Percentiles rank a stretch among this genome's conserved stretches.
Evolutionary conservation across 2,888 invertebrate genomes (phyloP).

Genomic region (Mamestra brassicae): DNA sequence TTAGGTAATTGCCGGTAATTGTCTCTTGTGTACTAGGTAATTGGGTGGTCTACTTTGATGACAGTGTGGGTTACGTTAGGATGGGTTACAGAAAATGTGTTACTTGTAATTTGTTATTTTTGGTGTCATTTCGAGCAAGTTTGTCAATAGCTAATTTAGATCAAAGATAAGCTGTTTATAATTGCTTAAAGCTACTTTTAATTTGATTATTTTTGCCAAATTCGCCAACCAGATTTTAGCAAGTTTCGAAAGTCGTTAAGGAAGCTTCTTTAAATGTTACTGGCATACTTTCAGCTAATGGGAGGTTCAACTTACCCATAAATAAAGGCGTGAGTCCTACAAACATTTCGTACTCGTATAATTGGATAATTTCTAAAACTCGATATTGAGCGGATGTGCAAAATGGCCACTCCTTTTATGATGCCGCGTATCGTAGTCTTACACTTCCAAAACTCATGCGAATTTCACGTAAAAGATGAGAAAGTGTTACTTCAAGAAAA

Average conservation of each 20-base stretch:
- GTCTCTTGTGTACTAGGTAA: conserved; percentile 64
- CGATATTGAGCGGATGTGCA: conserved; percentile 32
- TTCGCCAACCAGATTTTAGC: conserved; percentile 6
- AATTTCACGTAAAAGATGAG: background rate
- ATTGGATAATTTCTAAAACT: conserved; percentile 53
- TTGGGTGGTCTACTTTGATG: conserved; percentile 41
- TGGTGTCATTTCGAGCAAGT: background rate
- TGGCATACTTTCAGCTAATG: conserved; percentile 31
- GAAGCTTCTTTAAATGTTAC: background rate
- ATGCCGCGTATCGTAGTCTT: background rate
- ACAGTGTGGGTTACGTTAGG: conserved; percentile 13
- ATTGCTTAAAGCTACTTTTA: conserved; percentile 2
- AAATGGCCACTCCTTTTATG: conserved; percentile 28
- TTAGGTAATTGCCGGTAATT: conserved; percentile 71
- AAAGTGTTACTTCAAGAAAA: background rate
- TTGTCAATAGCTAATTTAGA: conserved; percentile 5
- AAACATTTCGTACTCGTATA: conserved; percentile 32
- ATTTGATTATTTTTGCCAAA: background rate
- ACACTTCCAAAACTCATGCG: background rate
- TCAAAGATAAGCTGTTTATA: conserved; percentile 9
- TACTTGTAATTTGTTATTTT: background rate
- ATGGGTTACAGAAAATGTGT: conserved; percentile 11
- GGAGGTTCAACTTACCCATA: conserved; percentile 42
- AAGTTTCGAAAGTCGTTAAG: conserved; percentile 31
- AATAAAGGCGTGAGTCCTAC: conserved; percentile 55